A percentile compares a stretch with the other conserved stretches of the same genome.
Evolutionary conservation across 2,888 invertebrate genomes (phyloP).

Genomic region (Papilio demoleus): DNA sequence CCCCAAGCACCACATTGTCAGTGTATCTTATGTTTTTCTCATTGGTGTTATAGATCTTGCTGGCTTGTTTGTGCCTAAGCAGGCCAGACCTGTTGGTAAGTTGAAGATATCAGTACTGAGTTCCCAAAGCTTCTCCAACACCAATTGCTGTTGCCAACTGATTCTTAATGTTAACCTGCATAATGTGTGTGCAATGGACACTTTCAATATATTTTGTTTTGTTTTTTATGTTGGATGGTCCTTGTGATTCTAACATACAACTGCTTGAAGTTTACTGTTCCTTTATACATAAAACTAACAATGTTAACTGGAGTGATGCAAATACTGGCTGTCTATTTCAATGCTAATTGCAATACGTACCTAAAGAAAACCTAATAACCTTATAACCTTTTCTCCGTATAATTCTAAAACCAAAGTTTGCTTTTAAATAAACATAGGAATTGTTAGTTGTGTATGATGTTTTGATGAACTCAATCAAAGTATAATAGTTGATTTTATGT

Average conservation of each 20-base stretch:
- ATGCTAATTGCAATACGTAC: constrained; percentile 41
- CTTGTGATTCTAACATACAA: constrained; percentile 80
- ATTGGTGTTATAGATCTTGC: constrained; percentile 88
- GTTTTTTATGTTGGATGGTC: constrained; percentile 80
- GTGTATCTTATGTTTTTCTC: constrained; percentile 75
- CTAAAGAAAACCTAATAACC: constrained; percentile 43
- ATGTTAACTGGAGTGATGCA: constrained; percentile 32
- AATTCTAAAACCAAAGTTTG: constrained; percentile 20
- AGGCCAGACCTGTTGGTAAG: constrained; percentile 90
- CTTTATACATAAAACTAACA: constrained; percentile 56
- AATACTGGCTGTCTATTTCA: constrained; percentile 43
- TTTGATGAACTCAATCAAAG: background rate
- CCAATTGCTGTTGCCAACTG: constrained; percentile 76
- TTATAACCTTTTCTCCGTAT: constrained; percentile 33
- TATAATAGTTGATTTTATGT: background rate
- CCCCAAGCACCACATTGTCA: constrained; percentile 76
- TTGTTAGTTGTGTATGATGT: constrained; percentile 27
- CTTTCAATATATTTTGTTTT: constrained; percentile 61
- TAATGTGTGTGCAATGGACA: constrained; percentile 81
- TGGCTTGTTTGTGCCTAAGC: constrained; percentile 89
- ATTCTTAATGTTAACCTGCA: constrained; percentile 75
- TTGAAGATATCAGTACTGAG: constrained; percentile 72
- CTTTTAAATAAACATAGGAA: constrained; percentile 34
- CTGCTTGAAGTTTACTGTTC: constrained; percentile 48
- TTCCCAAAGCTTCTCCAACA: constrained; percentile 74